phyloP scores from a whole-genome alignment of 2,797 vertebrate species.

The Syngnathus acus region DNA sequence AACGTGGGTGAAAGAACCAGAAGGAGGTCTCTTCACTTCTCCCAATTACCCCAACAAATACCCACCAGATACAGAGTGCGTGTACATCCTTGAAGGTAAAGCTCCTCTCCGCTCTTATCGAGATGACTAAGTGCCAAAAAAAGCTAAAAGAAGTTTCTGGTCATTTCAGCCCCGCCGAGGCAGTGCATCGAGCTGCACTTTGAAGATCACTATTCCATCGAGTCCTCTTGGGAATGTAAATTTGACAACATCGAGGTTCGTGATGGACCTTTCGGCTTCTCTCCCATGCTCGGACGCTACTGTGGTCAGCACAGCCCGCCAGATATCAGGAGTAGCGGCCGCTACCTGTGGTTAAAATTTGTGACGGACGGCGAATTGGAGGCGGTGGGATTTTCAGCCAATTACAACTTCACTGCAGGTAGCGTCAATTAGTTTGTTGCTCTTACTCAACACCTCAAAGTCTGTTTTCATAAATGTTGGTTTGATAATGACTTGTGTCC shows the following conservation, averaged over 20 bases:
- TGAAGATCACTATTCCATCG: constrained; percentile 96
- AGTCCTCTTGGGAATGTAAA: constrained; percentile 99
- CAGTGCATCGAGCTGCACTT: constrained; percentile 98
- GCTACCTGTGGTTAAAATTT: constrained; percentile 99
- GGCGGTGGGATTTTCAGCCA: constrained; percentile 93
- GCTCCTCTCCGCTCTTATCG: background rate
- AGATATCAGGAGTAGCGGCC: constrained; percentile 93
- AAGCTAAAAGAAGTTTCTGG: constrained; percentile 24
- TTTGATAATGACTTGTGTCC: constrained; percentile 5
- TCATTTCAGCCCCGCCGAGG: constrained; percentile 83
- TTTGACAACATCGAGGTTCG: constrained; percentile 99
- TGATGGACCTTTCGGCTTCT: constrained; percentile 98
- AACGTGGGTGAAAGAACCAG: constrained; percentile 92
- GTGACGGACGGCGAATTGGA: constrained; percentile 96
- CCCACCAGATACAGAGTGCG: constrained; percentile 91
- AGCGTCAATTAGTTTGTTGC: constrained; percentile 8
- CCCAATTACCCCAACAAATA: constrained; percentile 98
- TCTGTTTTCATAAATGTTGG: background rate
- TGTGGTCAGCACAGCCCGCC: constrained; percentile 95
- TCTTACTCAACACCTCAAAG: constrained; percentile 20
- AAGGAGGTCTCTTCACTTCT: constrained; percentile 95
- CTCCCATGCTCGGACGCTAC: constrained; percentile 93
- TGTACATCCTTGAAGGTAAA: constrained; percentile 99
- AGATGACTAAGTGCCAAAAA: constrained; percentile 6
- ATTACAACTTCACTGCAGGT: constrained; percentile 98